Base-by-base conservation (phyloP, 2,113 vertebrate species). In the Nothoprocta perdicaria region DNA sequence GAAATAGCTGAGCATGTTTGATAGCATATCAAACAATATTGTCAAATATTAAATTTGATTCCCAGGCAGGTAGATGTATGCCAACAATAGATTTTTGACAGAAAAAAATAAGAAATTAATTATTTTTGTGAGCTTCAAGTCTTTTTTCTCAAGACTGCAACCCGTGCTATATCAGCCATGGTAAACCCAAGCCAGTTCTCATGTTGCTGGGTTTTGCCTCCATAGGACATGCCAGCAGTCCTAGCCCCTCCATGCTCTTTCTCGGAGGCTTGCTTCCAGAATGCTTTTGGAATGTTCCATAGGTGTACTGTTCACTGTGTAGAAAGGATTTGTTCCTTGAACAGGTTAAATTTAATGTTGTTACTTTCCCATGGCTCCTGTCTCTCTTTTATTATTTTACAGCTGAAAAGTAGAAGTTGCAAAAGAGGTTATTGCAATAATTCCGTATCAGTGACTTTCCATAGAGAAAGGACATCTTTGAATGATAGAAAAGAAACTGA, bases 211-310 rank as follows among this genome's bases (percentile, higher is more conserved):
- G 15, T 31, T 48, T 48, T 41, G 31, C 22, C 3, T 84, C 38
- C n/a, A 5, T 0, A 1, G 71, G 45, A 67, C 46, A 26, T 0
- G 0, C 41, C 62, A 41, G 21, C 21, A 40, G 10, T 27, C 19
- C 19, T 52, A 4, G 16, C 38, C 53, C 41, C 23, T 61, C n/a
- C 50, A 10, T 11, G 57, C 52, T 18, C 26, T 18, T 26, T 14
- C 46, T 58, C 53, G 40, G 72, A 88, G 35, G 3, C 52, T 85
- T 73, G 9, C 21, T 19, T 84, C 66, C 27, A 45, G 81, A 24
- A 31, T 6, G 8, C 12, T 58, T 86, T 72, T 73, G 14, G 27
- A 53, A 26, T 38, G 5, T 68, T 91, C 45, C 33, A 4, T 12
- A 71, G 26, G 38, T 65, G 74, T 75, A 78, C 31, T 61, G 9